Percentiles rank a stretch among this genome's conserved stretches.
Evolutionary conservation across 2,113 vertebrate species (phyloP).

Genomic region (Coreoperca whiteheadi): DNA sequence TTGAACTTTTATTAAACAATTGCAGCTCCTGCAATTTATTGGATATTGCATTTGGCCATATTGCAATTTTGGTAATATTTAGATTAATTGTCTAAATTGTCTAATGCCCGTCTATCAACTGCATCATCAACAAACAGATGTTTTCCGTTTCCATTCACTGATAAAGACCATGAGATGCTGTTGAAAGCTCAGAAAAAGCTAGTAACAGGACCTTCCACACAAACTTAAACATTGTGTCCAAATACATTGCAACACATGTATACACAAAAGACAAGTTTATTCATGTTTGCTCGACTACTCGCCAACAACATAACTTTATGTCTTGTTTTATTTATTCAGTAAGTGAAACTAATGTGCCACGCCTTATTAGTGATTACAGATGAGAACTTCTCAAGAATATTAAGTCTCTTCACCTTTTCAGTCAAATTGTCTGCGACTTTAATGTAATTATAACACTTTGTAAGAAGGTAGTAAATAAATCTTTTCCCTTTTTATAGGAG

Average conservation of each 20-base stretch:
- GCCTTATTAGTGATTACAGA: background rate
- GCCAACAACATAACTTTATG: background rate
- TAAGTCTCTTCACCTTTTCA: background rate
- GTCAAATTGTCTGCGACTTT: background rate
- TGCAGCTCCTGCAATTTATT: no score
- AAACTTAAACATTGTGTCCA: background rate
- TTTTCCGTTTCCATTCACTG: background rate
- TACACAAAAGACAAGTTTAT: background rate
- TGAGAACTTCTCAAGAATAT: background rate
- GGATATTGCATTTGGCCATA: no score
- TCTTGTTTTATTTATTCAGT: background rate
- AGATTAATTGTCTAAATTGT: no score
- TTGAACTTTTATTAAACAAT: no score
- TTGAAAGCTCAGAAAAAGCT: background rate
- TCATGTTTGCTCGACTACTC: background rate
- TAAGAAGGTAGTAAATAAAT: background rate
- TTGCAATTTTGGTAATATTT: no score
- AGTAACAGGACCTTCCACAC: background rate
- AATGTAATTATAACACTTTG: no score
- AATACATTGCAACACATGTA: background rate
- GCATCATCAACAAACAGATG: background rate
- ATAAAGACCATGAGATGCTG: background rate
- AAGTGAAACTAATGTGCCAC: background rate
- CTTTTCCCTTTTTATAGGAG: background rate
- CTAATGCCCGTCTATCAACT: background rate